Conservation (phyloP, 2,888 invertebrate genomes). For the Amiota communis region DNA sequence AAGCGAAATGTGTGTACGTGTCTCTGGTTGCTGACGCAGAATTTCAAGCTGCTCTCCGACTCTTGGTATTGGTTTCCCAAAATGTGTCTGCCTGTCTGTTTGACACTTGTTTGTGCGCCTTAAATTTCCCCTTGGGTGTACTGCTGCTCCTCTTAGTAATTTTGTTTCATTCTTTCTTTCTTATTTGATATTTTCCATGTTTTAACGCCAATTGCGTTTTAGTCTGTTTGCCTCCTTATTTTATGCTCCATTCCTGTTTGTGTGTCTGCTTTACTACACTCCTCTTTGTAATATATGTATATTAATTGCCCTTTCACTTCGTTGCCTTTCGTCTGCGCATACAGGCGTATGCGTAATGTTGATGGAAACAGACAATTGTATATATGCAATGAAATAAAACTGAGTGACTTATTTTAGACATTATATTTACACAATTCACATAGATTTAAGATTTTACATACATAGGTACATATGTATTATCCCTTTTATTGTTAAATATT, state of each 20-base stretch:
- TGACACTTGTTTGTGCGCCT: no score
- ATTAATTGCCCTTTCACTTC: conserved; percentile 49
- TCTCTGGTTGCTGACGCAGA: no score
- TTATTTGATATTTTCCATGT: background rate
- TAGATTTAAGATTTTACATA: no score
- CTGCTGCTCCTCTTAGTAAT: background rate
- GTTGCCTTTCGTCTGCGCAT: conserved; percentile 41
- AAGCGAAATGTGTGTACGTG: no score
- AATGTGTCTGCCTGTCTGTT: no score
- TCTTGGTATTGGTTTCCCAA: no score
- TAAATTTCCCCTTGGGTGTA: background rate
- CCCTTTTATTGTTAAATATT: no score
- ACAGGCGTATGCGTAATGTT: conserved; percentile 59
- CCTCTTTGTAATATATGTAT: conserved; percentile 38
- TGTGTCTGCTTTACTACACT: background rate
- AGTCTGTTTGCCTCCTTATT: background rate
- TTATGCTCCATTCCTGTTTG: conserved; percentile 18
- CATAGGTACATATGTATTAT: no score
- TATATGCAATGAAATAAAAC: no score
- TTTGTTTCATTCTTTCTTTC: background rate
- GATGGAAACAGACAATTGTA: background rate
- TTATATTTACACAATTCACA: no score
- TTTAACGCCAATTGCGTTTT: conserved; percentile 22
- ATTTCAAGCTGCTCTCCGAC: no score
- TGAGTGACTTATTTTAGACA: no score